These are phyloP conservation scores for Amphipoea oculea DNA, from an alignment of 2,888 invertebrate species.

Conservation along the genomic window DNA sequence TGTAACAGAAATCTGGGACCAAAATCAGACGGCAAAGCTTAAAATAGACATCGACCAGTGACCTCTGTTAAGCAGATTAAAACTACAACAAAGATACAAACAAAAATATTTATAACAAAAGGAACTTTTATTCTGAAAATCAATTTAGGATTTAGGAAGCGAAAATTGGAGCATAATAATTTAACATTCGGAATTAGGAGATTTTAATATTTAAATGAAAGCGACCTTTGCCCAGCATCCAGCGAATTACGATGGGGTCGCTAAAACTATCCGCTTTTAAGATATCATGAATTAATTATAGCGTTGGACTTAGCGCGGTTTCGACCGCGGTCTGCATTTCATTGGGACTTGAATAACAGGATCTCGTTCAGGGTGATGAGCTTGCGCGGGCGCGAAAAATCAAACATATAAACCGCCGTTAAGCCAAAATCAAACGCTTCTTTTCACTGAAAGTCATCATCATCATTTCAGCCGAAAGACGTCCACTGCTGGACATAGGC, in stretches of 20 bases:
- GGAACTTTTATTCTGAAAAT: not conserved
- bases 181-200: slow-evolving; percentile 14
- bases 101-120: slow-evolving; percentile 1
- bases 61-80: not conserved
- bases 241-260: slow-evolving; percentile 26
- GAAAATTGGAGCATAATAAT: not conserved
- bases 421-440: no score
- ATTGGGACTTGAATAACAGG: slow-evolving; percentile 16
- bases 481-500: no score
- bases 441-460: not conserved
- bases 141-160: not conserved
- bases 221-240: slow-evolving; percentile 38
- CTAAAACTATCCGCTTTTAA: slow-evolving; percentile 43
- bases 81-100: not conserved
- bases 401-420: not conserved
- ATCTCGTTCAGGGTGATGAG: not conserved
- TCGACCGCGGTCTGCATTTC: slow-evolving; percentile 33
- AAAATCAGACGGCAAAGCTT: no score
- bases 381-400: not conserved
- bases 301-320: slow-evolving; percentile 39
- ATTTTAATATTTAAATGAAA: slow-evolving; percentile 42
- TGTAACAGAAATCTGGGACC: not conserved
- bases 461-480: no score
- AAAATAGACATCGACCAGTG: not conserved
- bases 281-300: slow-evolving; percentile 58